Evolutionary conservation across 2,888 invertebrate species (phyloP).

Genomic region (Imbricaverruca yamaguchii): DNA sequence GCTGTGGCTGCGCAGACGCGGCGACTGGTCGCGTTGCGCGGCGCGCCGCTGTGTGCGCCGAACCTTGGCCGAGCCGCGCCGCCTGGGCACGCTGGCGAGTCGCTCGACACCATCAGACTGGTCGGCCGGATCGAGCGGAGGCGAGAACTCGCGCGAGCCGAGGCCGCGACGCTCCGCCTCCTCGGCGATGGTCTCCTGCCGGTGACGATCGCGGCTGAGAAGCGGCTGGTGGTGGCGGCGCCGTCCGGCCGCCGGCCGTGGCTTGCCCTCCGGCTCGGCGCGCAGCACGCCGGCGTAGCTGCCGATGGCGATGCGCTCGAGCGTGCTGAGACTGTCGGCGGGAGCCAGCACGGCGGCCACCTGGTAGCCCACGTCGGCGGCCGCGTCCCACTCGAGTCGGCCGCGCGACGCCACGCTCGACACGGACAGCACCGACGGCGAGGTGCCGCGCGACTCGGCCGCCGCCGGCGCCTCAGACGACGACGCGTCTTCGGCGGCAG

Average conservation of each 20-base stretch:
- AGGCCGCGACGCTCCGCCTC: not conserved
- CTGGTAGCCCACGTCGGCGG: constrained; percentile 73
- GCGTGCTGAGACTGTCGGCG: constrained; percentile 60
- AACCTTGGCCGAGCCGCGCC: not conserved
- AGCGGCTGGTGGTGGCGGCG: not conserved
- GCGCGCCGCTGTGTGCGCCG: constrained; percentile 20
- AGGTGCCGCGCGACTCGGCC: constrained; percentile 28
- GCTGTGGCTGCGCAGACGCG: constrained; percentile 78
- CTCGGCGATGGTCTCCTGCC: constrained; percentile 4
- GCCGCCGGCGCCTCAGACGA: constrained; percentile 25
- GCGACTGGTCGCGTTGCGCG: constrained; percentile 60
- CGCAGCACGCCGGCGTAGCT: constrained; percentile 42
- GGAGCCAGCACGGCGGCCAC: constrained; percentile 61
- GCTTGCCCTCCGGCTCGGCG: constrained; percentile 45
- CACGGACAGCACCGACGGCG: constrained; percentile 53
- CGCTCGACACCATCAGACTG: not conserved
- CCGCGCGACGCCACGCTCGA: constrained; percentile 65
- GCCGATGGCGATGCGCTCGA: constrained; percentile 55
- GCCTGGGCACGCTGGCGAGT: not conserved
- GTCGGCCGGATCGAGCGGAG: not conserved
- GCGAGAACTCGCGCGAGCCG: not conserved
- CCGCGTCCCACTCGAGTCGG: constrained; percentile 78
- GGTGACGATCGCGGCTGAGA: not conserved
- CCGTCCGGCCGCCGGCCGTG: not conserved
- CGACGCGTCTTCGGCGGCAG: constrained; percentile 30